Conservation (phyloP, 2,888 invertebrate species). For the Hermodice carunculata region DNA sequence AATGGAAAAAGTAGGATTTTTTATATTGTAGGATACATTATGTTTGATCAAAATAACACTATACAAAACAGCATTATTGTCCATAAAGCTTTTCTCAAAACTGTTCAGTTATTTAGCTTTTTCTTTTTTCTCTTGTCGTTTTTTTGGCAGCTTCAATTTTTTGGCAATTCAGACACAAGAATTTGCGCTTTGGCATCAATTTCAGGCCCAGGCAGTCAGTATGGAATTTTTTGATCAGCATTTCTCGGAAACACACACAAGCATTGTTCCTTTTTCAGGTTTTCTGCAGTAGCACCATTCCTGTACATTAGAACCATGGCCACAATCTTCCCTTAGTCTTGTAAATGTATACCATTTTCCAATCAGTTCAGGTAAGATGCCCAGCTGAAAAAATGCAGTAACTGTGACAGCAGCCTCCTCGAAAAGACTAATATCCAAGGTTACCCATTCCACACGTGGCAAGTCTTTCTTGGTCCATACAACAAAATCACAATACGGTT, state of each 20-base stretch:
- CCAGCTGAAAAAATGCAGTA: neutral
- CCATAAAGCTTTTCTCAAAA: no score
- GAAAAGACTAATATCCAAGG: neutral
- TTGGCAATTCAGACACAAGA: slow-evolving; percentile 19
- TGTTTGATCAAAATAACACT: no score
- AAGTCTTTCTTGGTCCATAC: slow-evolving; percentile 20
- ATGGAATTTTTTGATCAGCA: slow-evolving; percentile 34
- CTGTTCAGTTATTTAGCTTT: no score
- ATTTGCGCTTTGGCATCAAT: slow-evolving; percentile 24
- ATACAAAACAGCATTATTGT: no score
- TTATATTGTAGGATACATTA: no score
- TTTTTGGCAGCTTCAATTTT: no score
- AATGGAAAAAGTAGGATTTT: no score
- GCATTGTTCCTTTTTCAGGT: slow-evolving; percentile 12
- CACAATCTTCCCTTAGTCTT: no score
- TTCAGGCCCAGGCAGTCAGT: slow-evolving; percentile 29
- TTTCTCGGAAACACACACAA: slow-evolving; percentile 24
- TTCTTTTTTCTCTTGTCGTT: no score
- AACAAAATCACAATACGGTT: slow-evolving; percentile 33
- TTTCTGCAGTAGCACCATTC: slow-evolving; percentile 1
- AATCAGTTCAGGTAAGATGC: neutral
- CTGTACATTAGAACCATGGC: no score
- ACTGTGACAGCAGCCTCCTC: neutral
- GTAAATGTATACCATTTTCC: neutral
- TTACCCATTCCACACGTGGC: neutral